Evolutionary conservation across 2,888 invertebrate species (phyloP), one percentile per base, ranked within the genome.

Genomic region (Caenorhabditis japonica): DNA sequence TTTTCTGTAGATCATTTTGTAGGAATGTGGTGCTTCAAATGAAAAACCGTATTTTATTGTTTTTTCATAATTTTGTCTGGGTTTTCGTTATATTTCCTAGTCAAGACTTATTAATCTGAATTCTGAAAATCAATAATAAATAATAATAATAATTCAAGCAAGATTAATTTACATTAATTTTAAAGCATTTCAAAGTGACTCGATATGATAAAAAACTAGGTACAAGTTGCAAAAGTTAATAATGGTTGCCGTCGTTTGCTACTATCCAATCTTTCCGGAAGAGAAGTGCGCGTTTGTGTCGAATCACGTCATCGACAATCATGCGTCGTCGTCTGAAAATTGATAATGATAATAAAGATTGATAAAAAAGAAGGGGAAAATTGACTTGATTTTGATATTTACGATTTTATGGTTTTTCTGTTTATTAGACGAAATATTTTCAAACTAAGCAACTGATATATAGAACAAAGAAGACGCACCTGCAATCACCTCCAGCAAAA

Each of bases 241-340:
- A 52, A 25, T 49, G 43, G 17, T 56, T 61, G 36, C 43, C 12
- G 38, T 59, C 46, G 59, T 46, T 62, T n/a, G 43, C 7, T 23
- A 38, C 25, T 60, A 68, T 68, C 52, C 51, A 23, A 39, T 68
- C 59, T 59, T 61, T 51, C 55, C 64, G 72, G 30, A 64, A 53
- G 34, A 59, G 58, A 51, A 64, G 38, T n/a, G 59, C 72, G 21
- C 64, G 72, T 25, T 64, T 64, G 21, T 59, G 47, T 33, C 72
- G 64, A 53, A 72, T 60, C 34, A 62, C 59, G 41, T 72, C 72
- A 72, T 72, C 72, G 30, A 56, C 53, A 23, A 64, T 41, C 58
- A 72, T 64, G 23, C 64, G 64, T 51, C 72, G 52, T 72, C 72
- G 60, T 70, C 51, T 70, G 58, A 17, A 51, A 52, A 52, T 10